Base-by-base conservation (phyloP, 2,797 vertebrate species). In the Thalassophryne amazonica region DNA sequence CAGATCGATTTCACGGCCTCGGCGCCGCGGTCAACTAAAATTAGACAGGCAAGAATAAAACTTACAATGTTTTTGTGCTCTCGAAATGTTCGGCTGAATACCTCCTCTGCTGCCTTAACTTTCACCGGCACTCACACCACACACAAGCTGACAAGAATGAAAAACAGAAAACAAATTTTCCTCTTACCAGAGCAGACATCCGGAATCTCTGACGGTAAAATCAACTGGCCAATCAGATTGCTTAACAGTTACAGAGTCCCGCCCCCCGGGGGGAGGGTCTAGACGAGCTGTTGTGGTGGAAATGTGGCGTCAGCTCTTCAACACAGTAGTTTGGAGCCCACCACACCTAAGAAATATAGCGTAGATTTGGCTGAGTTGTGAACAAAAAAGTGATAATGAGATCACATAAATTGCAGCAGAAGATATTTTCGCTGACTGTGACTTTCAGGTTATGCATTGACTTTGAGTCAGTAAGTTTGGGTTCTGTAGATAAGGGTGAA, bases 1-100 rank as follows among this genome's bases (percentile, higher is more conserved):
- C 28, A 67, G 70, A 83, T 81, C 52, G 60, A 68, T 81, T 84
- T 80, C 74, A 58, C 68, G 83, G 77, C 77, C 77, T 78, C n/a
- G 67, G 60, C 42, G 23, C 6, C 41, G 29, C 12, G 30, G 17
- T 43, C 21, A 45, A 34, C 25, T 28, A 9, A 17, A 34, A 40
- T 20, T 2, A 37, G 23, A 58, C 7, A 24, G 7, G 31, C 7
- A 15, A 42, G 6, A 20, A 6, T 10, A 2, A 19, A 32, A 82
- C 80, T 83, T 57, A 85, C 84, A 24, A 23, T 58, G n/a, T n/a
- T 32, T 12, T 18, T 34, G 43, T 47, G 33, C 34, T 24, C 62
- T 68, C 33, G 19, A 69, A 68, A 47, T 22, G 62, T 54, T 28
- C 25, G 3, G 18, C 22, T 36, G 12, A 41, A 59, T 23, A 11